Conservation (phyloP, 2,797 vertebrate species). For the Leptatherina wallacei region DNA sequence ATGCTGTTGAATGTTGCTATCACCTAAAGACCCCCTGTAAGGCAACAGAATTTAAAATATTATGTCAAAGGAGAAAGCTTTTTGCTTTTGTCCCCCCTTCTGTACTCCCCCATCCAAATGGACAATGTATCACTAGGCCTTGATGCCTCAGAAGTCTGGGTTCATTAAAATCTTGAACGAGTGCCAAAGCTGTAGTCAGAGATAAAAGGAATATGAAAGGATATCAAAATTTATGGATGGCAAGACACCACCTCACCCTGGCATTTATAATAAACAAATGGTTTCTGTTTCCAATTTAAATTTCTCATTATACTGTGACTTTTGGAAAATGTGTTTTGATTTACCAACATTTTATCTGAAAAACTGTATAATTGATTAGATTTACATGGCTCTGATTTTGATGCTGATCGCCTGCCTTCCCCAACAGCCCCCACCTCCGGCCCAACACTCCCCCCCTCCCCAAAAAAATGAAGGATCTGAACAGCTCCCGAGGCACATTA, state of each 20-base stretch:
- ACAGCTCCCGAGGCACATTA: slow-evolving; percentile 80
- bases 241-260: slow-evolving; percentile 84
- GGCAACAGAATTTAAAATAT: slow-evolving; percentile 77
- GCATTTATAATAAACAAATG: slow-evolving; percentile 87
- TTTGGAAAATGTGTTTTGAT: slow-evolving; percentile 86
- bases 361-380: slow-evolving; percentile 86
- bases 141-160: slow-evolving; percentile 86
- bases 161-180: slow-evolving; percentile 88
- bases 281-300: slow-evolving; percentile 85
- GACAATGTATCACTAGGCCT: slow-evolving; percentile 85
- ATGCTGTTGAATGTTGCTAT: slow-evolving; percentile 68
- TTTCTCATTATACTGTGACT: slow-evolving; percentile 88
- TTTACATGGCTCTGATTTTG: slow-evolving; percentile 86
- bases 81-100: slow-evolving; percentile 73
- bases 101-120: slow-evolving; percentile 80
- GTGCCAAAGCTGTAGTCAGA: slow-evolving; percentile 84
- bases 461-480: slow-evolving; percentile 68
- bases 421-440: slow-evolving; percentile 48
- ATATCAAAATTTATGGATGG: slow-evolving; percentile 87
- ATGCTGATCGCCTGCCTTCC: slow-evolving; percentile 76
- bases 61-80: slow-evolving; percentile 73
- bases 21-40: slow-evolving; percentile 74
- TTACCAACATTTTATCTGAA: slow-evolving; percentile 85
- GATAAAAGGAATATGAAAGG: slow-evolving; percentile 85
- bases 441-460: slow-evolving; percentile 35